phyloP scores from a whole-genome alignment of 1,140 invertebrate species.

The Piezodorus guildinii region DNA sequence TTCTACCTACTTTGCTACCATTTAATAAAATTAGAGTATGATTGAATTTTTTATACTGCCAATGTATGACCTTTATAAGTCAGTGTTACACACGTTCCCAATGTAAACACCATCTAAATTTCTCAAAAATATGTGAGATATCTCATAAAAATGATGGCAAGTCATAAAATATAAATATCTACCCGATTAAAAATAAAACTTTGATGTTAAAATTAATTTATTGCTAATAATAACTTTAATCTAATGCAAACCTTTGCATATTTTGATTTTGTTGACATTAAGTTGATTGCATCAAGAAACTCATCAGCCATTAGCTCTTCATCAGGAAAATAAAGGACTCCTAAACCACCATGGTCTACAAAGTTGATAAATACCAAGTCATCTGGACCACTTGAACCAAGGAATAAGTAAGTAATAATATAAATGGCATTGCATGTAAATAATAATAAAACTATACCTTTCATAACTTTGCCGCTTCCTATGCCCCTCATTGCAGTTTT shows the following conservation, averaged over 20 bases:
- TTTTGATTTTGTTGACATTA: conserved; percentile 39
- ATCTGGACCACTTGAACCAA: conserved; percentile 40
- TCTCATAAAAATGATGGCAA: no score
- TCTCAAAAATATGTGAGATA: no score
- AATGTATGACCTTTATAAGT: no score
- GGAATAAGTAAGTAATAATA: conserved; percentile 9
- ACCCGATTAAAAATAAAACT: no score
- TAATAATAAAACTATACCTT: conserved; percentile 33
- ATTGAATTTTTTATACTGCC: no score
- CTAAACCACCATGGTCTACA: conserved; percentile 51
- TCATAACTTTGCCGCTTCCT: conserved; percentile 42
- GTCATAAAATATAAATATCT: no score
- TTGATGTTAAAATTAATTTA: no score
- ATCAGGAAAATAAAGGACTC: conserved; percentile 44
- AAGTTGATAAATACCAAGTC: conserved; percentile 54
- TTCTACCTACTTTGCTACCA: no score
- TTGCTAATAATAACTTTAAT: no score
- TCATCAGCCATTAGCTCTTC: conserved; percentile 30
- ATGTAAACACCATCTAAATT: no score
- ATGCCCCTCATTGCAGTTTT: conserved; percentile 34
- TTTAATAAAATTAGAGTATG: no score
- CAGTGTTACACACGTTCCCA: no score
- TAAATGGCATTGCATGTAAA: not conserved
- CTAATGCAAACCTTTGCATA: conserved; percentile 31
- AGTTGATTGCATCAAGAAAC: conserved; percentile 34